Evolutionary conservation across 2,797 vertebrate species (phyloP).

Genomic region (Ceyx erithaca): DNA sequence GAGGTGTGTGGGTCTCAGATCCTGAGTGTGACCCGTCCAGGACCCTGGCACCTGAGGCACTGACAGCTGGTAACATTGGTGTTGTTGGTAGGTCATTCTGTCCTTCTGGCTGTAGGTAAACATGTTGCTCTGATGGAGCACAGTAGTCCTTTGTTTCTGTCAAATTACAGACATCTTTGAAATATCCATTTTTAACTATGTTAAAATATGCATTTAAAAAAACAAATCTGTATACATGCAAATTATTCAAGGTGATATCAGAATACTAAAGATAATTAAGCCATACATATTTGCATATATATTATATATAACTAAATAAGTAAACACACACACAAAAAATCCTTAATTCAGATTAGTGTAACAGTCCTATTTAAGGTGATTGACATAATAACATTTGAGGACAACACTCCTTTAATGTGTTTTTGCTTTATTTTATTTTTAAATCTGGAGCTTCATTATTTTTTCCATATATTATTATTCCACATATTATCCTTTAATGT

Average conservation of each 20-base stretch:
- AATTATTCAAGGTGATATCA: constrained; percentile 75
- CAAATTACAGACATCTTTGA: constrained; percentile 55
- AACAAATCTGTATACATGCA: constrained; percentile 67
- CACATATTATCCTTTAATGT: constrained; percentile 78
- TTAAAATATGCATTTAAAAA: constrained; percentile 55
- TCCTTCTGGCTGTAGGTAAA: neutral
- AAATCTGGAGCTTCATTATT: constrained; percentile 75
- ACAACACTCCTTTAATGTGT: constrained; percentile 73
- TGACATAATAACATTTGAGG: constrained; percentile 75
- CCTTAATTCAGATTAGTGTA: constrained; percentile 78
- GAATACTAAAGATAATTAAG: constrained; percentile 78
- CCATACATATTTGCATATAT: constrained; percentile 81
- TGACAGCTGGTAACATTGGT: neutral
- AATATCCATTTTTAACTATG: constrained; percentile 58
- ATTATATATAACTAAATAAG: constrained; percentile 76
- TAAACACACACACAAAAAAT: constrained; percentile 72
- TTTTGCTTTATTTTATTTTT: constrained; percentile 76
- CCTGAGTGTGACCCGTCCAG: fast-evolving
- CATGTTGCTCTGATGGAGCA: constrained; percentile 34
- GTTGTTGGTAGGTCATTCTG: neutral
- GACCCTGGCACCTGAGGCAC: neutral
- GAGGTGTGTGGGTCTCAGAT: neutral
- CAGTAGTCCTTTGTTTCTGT: constrained; percentile 28
- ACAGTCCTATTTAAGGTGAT: constrained; percentile 78
- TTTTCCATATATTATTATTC: constrained; percentile 75